Evolutionary conservation across 2,113 vertebrate genomes (phyloP), one percentile per base, ranked within the genome.

Genomic region (Centropus bengalensis): DNA sequence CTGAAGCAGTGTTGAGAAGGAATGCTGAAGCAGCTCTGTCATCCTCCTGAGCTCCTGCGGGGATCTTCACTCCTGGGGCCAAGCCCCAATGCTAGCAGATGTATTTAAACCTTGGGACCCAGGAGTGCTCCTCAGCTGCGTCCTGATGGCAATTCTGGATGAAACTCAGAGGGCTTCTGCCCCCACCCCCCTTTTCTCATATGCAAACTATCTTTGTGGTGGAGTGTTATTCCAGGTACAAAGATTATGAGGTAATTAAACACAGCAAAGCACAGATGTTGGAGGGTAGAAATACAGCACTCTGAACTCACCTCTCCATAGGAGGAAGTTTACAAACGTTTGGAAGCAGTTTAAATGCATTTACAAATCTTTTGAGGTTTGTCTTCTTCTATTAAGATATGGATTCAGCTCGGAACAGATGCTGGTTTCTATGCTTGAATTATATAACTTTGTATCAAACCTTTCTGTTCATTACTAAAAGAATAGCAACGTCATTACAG

Each of bases 401-500:
- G 28, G 69, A 79, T 88, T 95, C 88, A 91, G 85, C 84, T 96
- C 66, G 60, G 49, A 96, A 76, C 86, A 92, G 45, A 90, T 88
- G 67, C 66, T 89, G 80, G 86, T 90, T 56, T 82, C 45, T 86
- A 49, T 62, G 63, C 23, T 19, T 56, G 42, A 45, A 47, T 95
- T 78, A 82, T 69, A 76, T 92, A 95, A 96, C 89, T 94, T 95
- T 84, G 54, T 56, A 92, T 86, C 85, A 96, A 94, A 97, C 84
- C 92, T 96, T 95, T 94, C 81, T 33, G 8, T 94, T 98, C 94
- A 91, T 95, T 95, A 86, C 69, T 92, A 91, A 97, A 97, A 93
- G 88, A 96, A 93, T 55, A 86, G 76, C 86, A 94, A 91, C 28
- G 45, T 94, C 88, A 88, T 73, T 91, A 94, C 27, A 24, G 75